Evolutionary conservation across 2,113 vertebrate species (phyloP).

Genomic region (Scalopus aquaticus): DNA sequence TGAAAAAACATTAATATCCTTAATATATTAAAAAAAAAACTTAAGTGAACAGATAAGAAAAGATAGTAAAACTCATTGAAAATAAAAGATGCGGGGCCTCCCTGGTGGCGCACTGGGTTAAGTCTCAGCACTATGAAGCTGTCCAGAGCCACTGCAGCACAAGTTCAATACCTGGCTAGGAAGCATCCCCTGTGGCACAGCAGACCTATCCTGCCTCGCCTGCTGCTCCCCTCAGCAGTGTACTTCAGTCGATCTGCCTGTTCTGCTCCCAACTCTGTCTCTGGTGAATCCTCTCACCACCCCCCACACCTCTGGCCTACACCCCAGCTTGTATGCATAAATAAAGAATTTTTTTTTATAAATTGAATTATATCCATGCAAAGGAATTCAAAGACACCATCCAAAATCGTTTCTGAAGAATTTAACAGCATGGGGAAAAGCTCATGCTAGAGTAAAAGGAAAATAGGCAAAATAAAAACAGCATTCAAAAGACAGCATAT

Average conservation of each 20-base stretch:
- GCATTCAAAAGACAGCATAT: background rate
- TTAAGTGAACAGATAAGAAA: background rate
- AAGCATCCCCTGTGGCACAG: no score
- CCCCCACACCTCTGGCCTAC: no score
- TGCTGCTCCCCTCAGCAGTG: no score
- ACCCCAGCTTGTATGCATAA: no score
- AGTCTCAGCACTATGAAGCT: no score
- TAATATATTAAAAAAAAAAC: background rate
- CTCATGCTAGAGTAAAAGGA: background rate
- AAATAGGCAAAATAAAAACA: background rate
- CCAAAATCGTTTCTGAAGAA: background rate
- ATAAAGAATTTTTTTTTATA: no score
- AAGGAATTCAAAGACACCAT: background rate
- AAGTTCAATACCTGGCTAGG: no score
- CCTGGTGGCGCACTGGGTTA: background rate
- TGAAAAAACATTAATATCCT: background rate
- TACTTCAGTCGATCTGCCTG: no score
- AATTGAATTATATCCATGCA: background rate
- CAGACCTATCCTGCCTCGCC: no score
- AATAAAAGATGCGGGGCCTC: background rate
- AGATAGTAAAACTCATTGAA: background rate
- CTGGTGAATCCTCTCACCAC: no score
- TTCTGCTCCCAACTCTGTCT: no score
- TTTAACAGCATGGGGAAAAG: background rate
- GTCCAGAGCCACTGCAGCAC: no score